A percentile compares a stretch with the other conserved stretches of the same genome.
These are phyloP conservation scores for Zoanthus gigantus DNA, from an alignment of 92 coral and sea anemone species.

Conservation along the genomic window DNA sequence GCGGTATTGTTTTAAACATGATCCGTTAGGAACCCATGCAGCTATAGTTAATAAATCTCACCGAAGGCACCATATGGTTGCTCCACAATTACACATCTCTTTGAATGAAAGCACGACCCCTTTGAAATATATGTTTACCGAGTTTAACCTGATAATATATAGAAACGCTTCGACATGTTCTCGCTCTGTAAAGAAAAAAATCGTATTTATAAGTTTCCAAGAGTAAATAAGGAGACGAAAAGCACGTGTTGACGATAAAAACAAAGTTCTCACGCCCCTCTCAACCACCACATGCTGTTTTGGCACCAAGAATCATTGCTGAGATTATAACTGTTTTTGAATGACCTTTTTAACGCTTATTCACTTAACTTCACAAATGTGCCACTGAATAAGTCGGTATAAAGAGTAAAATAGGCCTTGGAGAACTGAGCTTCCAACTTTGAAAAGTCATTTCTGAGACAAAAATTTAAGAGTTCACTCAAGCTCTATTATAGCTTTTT, in stretches of 20 bases:
- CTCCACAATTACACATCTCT: not conserved
- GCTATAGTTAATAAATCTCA: not conserved
- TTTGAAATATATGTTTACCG: not conserved
- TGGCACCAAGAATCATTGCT: not conserved
- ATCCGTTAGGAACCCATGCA: not conserved
- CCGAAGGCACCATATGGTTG: not conserved
- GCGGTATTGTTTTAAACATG: not conserved
- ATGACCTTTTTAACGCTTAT: not conserved
- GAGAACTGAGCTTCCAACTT: not conserved
- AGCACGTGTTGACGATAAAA: slow-evolving; percentile 19
- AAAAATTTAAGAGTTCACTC: not conserved
- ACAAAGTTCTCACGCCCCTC: slow-evolving; percentile 38
- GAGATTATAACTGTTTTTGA: not conserved
- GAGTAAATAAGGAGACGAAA: slow-evolving; percentile 8
- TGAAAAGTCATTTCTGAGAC: not conserved
- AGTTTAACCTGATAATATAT: not conserved
- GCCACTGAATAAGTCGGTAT: not conserved
- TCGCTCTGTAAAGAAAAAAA: not conserved
- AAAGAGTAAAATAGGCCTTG: not conserved
- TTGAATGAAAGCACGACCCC: not conserved
- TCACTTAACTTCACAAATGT: not conserved
- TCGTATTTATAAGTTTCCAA: slow-evolving; percentile 9
- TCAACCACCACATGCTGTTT: slow-evolving; percentile 34
- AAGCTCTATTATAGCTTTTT: not conserved
- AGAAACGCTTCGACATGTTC: not conserved